phyloP scores from a whole-genome alignment of 2,888 invertebrate genomes.

The Synergus laeviventris region DNA sequence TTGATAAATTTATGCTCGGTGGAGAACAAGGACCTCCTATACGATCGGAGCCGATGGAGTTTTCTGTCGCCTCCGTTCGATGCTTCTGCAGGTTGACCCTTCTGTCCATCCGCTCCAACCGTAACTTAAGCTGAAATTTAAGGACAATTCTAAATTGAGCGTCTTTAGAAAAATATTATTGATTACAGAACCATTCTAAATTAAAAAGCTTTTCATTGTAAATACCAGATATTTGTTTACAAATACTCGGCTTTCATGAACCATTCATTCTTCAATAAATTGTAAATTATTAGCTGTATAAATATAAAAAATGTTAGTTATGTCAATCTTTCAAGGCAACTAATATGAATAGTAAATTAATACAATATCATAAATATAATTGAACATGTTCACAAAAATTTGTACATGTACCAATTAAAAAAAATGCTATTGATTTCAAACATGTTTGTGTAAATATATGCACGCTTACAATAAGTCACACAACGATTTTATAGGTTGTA shows the following conservation, averaged over 20 bases:
- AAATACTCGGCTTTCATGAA: not conserved
- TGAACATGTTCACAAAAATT: not conserved
- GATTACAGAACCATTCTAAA: not conserved
- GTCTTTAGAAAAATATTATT: not conserved
- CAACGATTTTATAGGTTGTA: not conserved
- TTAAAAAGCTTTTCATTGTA: no score
- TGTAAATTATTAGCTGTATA: not conserved
- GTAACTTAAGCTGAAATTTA: conserved; percentile 80
- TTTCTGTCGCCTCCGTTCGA: conserved; percentile 69
- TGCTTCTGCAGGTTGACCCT: conserved; percentile 77
- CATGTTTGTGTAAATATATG: not conserved
- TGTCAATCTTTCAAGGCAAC: not conserved
- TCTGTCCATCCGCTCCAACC: conserved; percentile 83
- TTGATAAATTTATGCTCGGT: conserved; percentile 63
- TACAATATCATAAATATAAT: not conserved
- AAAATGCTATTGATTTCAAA: not conserved
- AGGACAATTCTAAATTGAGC: not conserved
- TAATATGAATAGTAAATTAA: not conserved
- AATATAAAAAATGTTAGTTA: not conserved
- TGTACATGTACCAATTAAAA: not conserved
- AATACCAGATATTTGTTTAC: not conserved
- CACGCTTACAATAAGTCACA: not conserved
- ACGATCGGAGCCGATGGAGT: conserved; percentile 65
- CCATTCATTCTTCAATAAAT: not conserved
- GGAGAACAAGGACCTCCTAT: conserved; percentile 68